Percentiles rank a stretch among this genome's conserved stretches.
Conservation (phyloP, 2,797 vertebrate species). For the Xenopus petersii region DNA sequence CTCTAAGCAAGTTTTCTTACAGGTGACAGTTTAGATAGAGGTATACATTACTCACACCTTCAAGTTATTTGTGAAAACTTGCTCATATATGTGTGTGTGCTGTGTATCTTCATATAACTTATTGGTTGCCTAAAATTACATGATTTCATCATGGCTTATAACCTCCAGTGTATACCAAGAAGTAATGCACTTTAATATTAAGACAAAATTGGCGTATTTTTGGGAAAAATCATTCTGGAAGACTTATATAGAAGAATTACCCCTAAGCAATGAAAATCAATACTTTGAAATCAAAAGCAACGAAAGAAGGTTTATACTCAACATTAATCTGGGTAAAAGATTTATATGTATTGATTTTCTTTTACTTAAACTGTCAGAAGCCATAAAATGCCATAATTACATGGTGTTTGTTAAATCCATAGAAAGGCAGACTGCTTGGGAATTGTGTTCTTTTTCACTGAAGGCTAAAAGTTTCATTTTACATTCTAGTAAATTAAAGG, state of each 20-base stretch:
- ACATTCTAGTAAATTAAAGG: slow-evolving; percentile 11
- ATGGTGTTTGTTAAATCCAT: slow-evolving; percentile 62
- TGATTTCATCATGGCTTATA: too few relatives aligned
- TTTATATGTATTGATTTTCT: slow-evolving; percentile 65
- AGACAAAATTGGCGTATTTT: too few relatives aligned
- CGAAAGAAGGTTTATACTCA: slow-evolving; percentile 64
- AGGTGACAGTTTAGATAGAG: too few relatives aligned
- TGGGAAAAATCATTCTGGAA: too few relatives aligned
- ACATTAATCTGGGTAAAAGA: slow-evolving; percentile 61
- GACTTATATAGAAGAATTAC: slow-evolving; percentile 17
- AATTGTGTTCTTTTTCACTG: slow-evolving; percentile 22
- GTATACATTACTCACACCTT: too few relatives aligned
- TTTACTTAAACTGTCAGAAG: slow-evolving; percentile 62
- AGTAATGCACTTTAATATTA: too few relatives aligned
- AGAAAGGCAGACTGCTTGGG: slow-evolving; percentile 44
- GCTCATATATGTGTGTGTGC: too few relatives aligned
- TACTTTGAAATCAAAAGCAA: slow-evolving; percentile 57
- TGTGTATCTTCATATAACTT: too few relatives aligned
- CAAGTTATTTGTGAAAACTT: too few relatives aligned
- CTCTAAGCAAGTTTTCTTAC: too few relatives aligned
- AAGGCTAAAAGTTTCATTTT: background rate
- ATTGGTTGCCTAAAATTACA: too few relatives aligned
- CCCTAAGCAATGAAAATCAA: slow-evolving; percentile 64
- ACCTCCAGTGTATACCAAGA: too few relatives aligned
- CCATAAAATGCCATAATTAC: slow-evolving; percentile 63